Base-by-base conservation (phyloP, 2,797 vertebrate species). In the Mormyrus proboscirostris region DNA sequence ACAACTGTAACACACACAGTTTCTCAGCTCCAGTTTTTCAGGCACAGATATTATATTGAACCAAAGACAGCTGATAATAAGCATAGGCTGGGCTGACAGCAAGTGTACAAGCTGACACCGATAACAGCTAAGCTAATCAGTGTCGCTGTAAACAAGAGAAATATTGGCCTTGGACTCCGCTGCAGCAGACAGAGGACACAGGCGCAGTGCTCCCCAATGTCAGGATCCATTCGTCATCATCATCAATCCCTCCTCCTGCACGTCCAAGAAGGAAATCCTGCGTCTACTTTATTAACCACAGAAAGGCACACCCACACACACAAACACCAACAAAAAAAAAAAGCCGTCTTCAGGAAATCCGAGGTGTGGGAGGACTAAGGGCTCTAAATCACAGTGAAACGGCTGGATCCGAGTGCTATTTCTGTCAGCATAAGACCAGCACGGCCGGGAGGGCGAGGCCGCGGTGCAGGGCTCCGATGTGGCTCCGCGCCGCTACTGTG, bases 401-500 rank as follows among this genome's bases (percentile, higher is more conserved):
- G 29, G 65, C 29, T 38, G 65, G 29, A 14, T 49, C 82, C 50
- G 79, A 47, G 44, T 22, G 82, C 73, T 8, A 79, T 44, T 79
- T 44, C n/a, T 1, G 73, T 7, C 41, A 79, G 2, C 16, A 10
- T 22, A 69, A 33, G 6, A 33, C 3, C 62, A 1, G 25, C 25
- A 5, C 8, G 3, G 10, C 25, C 0, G 9, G 62, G 59, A 69
- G 59, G 44, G 59, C 6, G 16, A 62, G 44, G 50, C 73, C 19
- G 73, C 53, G 41, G 69, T 38, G 1, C 84, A 44, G 87, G 92
- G 50, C 83, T 87, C 57, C 9, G 88, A 57, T 1, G 84, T 41
- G 59, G 89, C 29, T 4, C 55, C n/a, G 76, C 92, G 89, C 92
- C 92, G 93, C 94, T 91, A 88, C 88, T 55, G 93, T 90, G 93